These are phyloP conservation scores for Eristalis pertinax DNA, from an alignment of 2,888 invertebrate genomes.

Conservation along the genomic window DNA sequence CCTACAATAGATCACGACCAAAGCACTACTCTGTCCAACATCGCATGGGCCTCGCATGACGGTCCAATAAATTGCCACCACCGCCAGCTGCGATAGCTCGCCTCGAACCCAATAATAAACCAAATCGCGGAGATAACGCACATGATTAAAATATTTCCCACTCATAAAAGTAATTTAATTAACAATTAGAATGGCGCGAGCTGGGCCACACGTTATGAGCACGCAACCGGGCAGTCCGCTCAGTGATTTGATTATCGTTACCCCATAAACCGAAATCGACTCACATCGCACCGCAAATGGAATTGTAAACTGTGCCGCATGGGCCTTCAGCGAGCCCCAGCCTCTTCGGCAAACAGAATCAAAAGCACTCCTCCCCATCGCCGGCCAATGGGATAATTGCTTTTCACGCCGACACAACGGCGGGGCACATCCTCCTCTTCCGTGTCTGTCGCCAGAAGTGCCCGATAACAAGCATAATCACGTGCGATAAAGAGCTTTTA, in stretches of 20 bases:
- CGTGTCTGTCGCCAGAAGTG: neutral
- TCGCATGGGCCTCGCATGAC: neutral
- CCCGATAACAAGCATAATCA: slow-evolving; percentile 24
- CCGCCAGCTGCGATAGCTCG: slow-evolving; percentile 12
- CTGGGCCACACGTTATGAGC: slow-evolving; percentile 18
- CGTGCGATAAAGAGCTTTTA: slow-evolving; percentile 45
- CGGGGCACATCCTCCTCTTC: slow-evolving; percentile 24
- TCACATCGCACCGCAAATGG: slow-evolving; percentile 12
- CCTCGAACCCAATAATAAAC: slow-evolving; percentile 33
- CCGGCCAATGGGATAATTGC: slow-evolving; percentile 46
- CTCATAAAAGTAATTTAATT: slow-evolving; percentile 57
- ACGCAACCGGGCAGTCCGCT: slow-evolving; percentile 13
- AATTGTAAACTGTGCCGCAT: slow-evolving; percentile 25
- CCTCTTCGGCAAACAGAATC: neutral
- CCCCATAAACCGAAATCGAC: slow-evolving; percentile 23
- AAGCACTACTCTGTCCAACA: neutral
- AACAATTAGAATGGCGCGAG: slow-evolving; percentile 30
- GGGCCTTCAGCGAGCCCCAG: slow-evolving; percentile 2
- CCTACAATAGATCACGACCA: neutral
- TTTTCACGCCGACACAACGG: slow-evolving; percentile 12
- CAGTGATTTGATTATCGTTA: slow-evolving; percentile 34
- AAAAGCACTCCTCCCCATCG: neutral
- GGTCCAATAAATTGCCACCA: slow-evolving; percentile 29
- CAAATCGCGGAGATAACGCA: slow-evolving; percentile 30
- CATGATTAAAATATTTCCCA: slow-evolving; percentile 39